Evolutionary conservation across 2,797 vertebrate genomes (phyloP).

Genomic region (Calcarius lapponicus): DNA sequence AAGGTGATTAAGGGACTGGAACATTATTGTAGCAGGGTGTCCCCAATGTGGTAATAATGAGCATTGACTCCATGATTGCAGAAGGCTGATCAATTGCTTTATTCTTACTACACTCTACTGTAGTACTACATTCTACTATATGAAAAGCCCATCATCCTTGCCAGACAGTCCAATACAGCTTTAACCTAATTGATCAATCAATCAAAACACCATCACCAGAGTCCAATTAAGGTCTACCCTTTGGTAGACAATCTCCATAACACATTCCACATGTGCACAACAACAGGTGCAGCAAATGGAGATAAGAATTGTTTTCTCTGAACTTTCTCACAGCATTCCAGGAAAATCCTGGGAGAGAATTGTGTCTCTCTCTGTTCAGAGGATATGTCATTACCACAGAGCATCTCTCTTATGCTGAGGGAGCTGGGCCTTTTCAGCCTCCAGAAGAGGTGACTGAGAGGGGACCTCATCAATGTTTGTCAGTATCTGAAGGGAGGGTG

Average conservation of each 20-base stretch:
- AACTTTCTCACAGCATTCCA: neutral
- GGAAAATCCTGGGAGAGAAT: neutral
- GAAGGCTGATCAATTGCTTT: neutral
- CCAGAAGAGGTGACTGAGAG: neutral
- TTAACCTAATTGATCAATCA: neutral
- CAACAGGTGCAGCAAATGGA: neutral
- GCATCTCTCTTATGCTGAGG: neutral
- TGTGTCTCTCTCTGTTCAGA: neutral
- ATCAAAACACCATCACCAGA: neutral
- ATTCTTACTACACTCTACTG: neutral
- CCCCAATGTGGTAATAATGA: neutral
- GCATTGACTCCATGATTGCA: neutral
- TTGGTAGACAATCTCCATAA: neutral
- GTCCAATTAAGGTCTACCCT: neutral
- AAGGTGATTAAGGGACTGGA: neutral
- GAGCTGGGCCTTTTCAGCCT: neutral
- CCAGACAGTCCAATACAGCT: neutral
- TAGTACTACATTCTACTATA: neutral
- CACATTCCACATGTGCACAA: neutral
- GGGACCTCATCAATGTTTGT: neutral
- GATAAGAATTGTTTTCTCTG: neutral
- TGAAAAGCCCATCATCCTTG: neutral
- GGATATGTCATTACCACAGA: neutral
- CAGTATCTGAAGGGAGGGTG: neutral
- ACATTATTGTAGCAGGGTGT: neutral